Evolutionary conservation across 2,888 invertebrate genomes (phyloP).

Genomic region (Himalopsyche tibetana): DNA sequence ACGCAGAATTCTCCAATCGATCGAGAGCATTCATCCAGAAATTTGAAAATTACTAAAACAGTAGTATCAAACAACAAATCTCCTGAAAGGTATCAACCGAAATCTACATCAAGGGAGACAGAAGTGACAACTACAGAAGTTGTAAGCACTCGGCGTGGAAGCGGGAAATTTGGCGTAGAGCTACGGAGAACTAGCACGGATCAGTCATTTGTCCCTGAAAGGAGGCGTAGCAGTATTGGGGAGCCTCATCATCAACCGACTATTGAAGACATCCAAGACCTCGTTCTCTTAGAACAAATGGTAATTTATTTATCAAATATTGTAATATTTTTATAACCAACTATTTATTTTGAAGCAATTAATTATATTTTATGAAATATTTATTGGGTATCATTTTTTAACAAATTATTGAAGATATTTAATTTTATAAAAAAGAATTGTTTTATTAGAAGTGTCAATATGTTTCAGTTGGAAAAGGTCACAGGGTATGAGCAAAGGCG

Average conservation of each 20-base stretch:
- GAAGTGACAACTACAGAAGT: slow-evolving; percentile 54
- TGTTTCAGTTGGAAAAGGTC: slow-evolving; percentile 83
- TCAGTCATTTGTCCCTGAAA: slow-evolving; percentile 72
- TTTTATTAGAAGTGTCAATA: slow-evolving; percentile 56
- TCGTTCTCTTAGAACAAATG: slow-evolving; percentile 83
- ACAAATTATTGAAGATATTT: not conserved
- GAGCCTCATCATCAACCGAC: slow-evolving; percentile 75
- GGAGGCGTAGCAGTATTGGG: slow-evolving; percentile 74
- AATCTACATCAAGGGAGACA: not conserved
- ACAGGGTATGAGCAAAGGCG: slow-evolving; percentile 87
- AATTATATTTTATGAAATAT: slow-evolving; percentile 3
- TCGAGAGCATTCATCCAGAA: slow-evolving; percentile 40
- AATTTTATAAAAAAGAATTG: no score
- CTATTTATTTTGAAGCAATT: slow-evolving; percentile 34
- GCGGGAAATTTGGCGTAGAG: slow-evolving; percentile 84
- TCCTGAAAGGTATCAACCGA: slow-evolving; percentile 13
- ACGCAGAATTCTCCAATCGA: slow-evolving; percentile 40
- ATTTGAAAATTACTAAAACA: slow-evolving; percentile 44
- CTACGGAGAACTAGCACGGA: slow-evolving; percentile 78
- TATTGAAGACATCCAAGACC: slow-evolving; percentile 85
- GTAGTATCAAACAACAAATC: slow-evolving; percentile 39
- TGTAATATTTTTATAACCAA: not conserved
- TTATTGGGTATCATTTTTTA: not conserved
- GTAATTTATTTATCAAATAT: slow-evolving; percentile 70
- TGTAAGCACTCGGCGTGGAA: slow-evolving; percentile 76